Conservation (phyloP, 1,140 invertebrate species). For the Samia ricini region DNA sequence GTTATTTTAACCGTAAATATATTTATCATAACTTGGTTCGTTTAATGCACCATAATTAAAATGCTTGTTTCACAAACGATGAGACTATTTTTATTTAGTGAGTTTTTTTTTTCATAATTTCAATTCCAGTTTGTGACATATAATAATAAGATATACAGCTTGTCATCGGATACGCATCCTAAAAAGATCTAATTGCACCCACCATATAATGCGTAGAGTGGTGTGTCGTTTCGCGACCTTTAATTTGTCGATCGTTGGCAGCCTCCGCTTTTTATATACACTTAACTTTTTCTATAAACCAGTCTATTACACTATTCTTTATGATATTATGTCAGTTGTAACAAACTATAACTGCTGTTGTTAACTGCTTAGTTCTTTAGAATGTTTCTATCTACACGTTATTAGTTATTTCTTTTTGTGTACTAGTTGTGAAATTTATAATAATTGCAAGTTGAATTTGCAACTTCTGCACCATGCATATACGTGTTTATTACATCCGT, state of each 20-base stretch:
- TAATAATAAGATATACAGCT: conserved; percentile 37
- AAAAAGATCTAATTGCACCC: conserved; percentile 46
- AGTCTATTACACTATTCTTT: conserved; percentile 46
- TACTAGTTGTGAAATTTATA: too few relatives aligned
- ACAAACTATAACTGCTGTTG: conserved; percentile 52
- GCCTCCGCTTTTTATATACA: conserved; percentile 33
- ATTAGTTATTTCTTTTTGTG: too few relatives aligned
- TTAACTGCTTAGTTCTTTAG: conserved; percentile 46
- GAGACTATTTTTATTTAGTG: not conserved
- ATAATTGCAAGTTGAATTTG: too few relatives aligned
- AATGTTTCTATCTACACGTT: too few relatives aligned
- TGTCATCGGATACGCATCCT: conserved; percentile 21
- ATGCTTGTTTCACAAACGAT: not conserved
- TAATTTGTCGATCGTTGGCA: conserved; percentile 49
- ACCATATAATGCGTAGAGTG: conserved; percentile 24
- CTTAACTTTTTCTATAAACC: conserved; percentile 46
- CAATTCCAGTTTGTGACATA: conserved; percentile 14
- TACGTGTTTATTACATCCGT: too few relatives aligned
- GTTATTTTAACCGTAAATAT: not conserved
- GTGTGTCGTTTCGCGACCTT: conserved; percentile 52
- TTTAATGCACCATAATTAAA: not conserved
- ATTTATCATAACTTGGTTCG: not conserved
- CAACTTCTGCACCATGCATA: too few relatives aligned
- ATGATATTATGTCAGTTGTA: conserved; percentile 59
- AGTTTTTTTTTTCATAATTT: not conserved